phyloP scores from a whole-genome alignment of 2,888 invertebrate species.

The Synanthedon myopaeformis region DNA sequence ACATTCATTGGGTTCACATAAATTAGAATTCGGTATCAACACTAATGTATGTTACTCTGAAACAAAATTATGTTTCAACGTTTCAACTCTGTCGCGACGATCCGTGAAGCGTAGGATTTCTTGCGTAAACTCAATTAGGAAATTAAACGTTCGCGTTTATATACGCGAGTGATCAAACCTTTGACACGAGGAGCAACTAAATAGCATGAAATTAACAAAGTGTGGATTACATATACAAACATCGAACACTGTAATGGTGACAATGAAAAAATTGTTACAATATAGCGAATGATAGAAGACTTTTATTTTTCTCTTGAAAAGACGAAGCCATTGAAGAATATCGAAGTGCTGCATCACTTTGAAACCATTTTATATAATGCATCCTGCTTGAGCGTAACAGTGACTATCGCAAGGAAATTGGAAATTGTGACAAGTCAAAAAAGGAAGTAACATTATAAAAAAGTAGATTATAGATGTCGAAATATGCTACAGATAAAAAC shows the following conservation, averaged over 20 bases:
- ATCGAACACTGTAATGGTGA: neutral
- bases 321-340: neutral
- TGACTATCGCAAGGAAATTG: conserved; percentile 19
- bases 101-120: conserved; percentile 20
- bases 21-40: no score
- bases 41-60: neutral
- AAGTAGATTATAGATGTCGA: conserved; percentile 7
- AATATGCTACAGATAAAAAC: no score
- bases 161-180: conserved; percentile 10
- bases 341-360: conserved; percentile 1
- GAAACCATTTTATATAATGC: neutral
- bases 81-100: conserved; percentile 14
- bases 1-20: no score
- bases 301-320: no score
- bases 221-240: neutral
- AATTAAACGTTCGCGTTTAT: conserved; percentile 11
- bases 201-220: conserved; percentile 11
- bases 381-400: neutral
- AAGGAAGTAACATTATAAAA: conserved; percentile 10
- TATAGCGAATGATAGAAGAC: no score
- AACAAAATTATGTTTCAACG: conserved; percentile 18
- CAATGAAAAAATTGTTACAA: no score
- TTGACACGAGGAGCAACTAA: conserved; percentile 11
- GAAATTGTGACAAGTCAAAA: conserved; percentile 26
- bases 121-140: conserved; percentile 29